Base-by-base conservation (phyloP, 2,113 vertebrate species). In the Carettochelys insculpta region DNA sequence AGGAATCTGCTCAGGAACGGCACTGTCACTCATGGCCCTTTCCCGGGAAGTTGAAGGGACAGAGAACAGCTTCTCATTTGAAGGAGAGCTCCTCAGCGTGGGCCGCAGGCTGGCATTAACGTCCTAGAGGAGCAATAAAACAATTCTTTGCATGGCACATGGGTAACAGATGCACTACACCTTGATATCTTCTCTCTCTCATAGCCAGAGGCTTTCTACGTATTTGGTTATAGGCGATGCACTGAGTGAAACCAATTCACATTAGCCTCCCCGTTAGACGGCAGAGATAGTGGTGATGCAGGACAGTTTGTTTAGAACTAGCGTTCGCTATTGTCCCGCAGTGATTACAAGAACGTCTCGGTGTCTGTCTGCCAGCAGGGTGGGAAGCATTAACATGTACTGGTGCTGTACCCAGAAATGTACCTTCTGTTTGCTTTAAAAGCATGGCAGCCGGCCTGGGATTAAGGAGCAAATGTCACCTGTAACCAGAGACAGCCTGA, bases 381-480 rank as follows among this genome's bases (percentile, higher is more conserved):
- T 68, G 76, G 27, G 54, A 91, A 58, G 78, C 1, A 31, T 83
- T 86, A 82, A 38, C 2, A 0, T 10, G 54, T 82, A 75, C 88
- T 71, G 82, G 76, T 51, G 1, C 1, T 54, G 94, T 87, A 85
- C 89, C 83, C 88, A 82, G 82, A 48, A 53, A 78, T 6, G 54
- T 58, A 92, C 92, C 61, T 93, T 77, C 80, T 92, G 86, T 91
- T 85, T 48, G 79, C 47, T 90, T 95, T 91, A 50, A 34, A 80
- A 92, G 89, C 89, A 80, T 5, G 0, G 24, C 88, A 93, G 38
- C 61, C 7, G 83, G 81, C 24, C 81, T 3, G 75, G 89, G 96
- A 95, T 94, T 92, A 92, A 88, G 51, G 53, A 16, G 52, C 73
- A 96, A 96, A 96, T 92, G 96, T 96, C 96, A 95, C 87, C 79